These are phyloP conservation scores for Cryptoblepharus egeriae DNA, from an alignment of 2,797 vertebrate species.

Conservation along the genomic window DNA sequence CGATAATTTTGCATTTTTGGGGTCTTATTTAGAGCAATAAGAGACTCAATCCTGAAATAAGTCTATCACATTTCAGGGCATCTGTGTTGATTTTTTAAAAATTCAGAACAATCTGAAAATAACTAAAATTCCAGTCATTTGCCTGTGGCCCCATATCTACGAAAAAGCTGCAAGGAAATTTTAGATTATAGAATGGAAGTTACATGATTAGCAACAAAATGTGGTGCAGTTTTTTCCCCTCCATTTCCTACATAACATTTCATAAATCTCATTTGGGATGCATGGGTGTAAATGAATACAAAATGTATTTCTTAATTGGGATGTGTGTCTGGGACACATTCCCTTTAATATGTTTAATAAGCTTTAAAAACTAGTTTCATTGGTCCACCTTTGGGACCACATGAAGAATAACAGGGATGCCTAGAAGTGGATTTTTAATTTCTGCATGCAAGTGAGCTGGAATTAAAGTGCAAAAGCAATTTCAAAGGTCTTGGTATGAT, in stretches of 20 bases:
- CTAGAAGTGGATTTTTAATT: slow-evolving; percentile 71
- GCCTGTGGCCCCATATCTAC: too few relatives aligned
- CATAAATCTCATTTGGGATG: slow-evolving; percentile 25
- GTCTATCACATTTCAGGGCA: neutral
- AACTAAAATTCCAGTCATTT: neutral
- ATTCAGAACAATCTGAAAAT: neutral
- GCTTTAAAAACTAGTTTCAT: slow-evolving; percentile 61
- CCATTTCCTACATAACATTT: slow-evolving; percentile 36
- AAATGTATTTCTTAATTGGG: slow-evolving; percentile 50
- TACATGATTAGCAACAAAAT: slow-evolving; percentile 7
- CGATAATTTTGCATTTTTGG: neutral
- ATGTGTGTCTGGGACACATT: slow-evolving; percentile 49
- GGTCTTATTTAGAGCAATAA: neutral
- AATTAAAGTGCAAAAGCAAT: slow-evolving; percentile 70
- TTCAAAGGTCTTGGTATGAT: slow-evolving; percentile 63
- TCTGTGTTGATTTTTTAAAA: neutral
- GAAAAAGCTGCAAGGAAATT: neutral
- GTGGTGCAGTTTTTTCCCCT: neutral
- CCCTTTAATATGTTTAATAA: slow-evolving; percentile 57
- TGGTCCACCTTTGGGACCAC: slow-evolving; percentile 55
- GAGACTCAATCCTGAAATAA: neutral
- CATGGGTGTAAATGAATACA: slow-evolving; percentile 53
- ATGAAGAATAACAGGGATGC: slow-evolving; percentile 63
- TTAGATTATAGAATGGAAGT: slow-evolving; percentile 16
- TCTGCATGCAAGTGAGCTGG: slow-evolving; percentile 66